Conservation (phyloP, 1,140 invertebrate genomes). For the Lepidurus couesii region DNA sequence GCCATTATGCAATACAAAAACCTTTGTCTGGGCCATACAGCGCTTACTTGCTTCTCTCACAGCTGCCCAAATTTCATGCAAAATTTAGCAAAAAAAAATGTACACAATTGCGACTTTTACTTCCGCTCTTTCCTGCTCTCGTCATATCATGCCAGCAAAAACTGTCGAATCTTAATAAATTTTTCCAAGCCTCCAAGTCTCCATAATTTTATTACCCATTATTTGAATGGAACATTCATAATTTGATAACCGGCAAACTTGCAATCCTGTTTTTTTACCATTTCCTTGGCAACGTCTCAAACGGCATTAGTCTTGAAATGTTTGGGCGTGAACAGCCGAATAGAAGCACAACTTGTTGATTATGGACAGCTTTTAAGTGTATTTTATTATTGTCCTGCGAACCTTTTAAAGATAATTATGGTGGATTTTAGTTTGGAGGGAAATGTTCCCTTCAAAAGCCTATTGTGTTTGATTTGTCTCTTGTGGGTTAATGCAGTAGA, state of each 20-base stretch:
- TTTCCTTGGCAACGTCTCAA: background rate
- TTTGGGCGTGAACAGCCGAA: background rate
- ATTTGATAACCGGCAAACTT: background rate
- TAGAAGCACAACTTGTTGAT: background rate
- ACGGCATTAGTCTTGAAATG: background rate
- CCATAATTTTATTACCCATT: background rate
- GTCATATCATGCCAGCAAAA: background rate
- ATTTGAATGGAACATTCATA: background rate
- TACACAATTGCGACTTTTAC: constrained; percentile 15
- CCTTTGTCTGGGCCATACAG: background rate
- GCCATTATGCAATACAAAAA: constrained; percentile 19
- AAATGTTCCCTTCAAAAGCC: background rate
- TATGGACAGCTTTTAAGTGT: background rate
- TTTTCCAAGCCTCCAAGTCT: too few species aligned
- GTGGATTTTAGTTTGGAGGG: background rate
- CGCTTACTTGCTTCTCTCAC: background rate
- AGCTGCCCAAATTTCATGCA: constrained; percentile 21
- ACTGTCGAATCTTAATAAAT: background rate
- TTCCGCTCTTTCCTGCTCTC: background rate
- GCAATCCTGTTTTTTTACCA: background rate
- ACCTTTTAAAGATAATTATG: background rate
- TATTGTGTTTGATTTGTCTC: background rate
- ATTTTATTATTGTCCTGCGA: background rate
- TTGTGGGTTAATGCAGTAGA: constrained; percentile 4
- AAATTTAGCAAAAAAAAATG: background rate